A percentile compares a stretch with the other conserved stretches of the same genome.
These are phyloP conservation scores for Stenurella melanura DNA, from an alignment of 2,888 invertebrate species.

Conservation along the genomic window DNA sequence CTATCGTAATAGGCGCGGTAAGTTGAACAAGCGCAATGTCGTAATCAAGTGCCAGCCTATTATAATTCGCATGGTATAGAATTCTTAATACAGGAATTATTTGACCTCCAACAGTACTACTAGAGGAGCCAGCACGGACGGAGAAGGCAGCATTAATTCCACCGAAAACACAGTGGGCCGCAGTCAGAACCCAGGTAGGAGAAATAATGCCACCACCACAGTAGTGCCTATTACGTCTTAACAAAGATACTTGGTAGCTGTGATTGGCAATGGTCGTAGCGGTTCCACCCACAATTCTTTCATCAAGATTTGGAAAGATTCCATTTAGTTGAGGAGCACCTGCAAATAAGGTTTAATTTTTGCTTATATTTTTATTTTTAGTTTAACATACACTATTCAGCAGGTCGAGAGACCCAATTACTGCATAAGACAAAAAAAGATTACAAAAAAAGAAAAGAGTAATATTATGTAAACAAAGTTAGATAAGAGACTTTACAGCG, in stretches of 20 bases:
- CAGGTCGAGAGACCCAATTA: too few relatives aligned
- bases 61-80: constrained; percentile 42
- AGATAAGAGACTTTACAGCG: too few relatives aligned
- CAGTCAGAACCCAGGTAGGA: constrained; percentile 54
- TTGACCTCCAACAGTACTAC: constrained; percentile 49
- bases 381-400: too few relatives aligned
- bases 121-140: constrained; percentile 50
- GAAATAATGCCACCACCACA: constrained; percentile 57
- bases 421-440: too few relatives aligned
- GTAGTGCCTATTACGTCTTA: constrained; percentile 48
- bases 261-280: constrained; percentile 43
- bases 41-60: constrained; percentile 47
- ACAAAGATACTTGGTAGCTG: constrained; percentile 55
- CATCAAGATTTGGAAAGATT: constrained; percentile 17
- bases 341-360: background rate
- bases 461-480: too few relatives aligned
- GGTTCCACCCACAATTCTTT: constrained; percentile 54
- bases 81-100: constrained; percentile 40
- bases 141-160: constrained; percentile 24
- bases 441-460: too few relatives aligned
- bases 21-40: constrained; percentile 51
- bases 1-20: constrained; percentile 5
- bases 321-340: background rate
- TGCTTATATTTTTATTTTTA: too few relatives aligned
- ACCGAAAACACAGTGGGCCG: constrained; percentile 55